A percentile compares a stretch with the other conserved stretches of the same genome.
Evolutionary conservation across 2,797 vertebrate species (phyloP).

Genomic region (Parambassis ranga): DNA sequence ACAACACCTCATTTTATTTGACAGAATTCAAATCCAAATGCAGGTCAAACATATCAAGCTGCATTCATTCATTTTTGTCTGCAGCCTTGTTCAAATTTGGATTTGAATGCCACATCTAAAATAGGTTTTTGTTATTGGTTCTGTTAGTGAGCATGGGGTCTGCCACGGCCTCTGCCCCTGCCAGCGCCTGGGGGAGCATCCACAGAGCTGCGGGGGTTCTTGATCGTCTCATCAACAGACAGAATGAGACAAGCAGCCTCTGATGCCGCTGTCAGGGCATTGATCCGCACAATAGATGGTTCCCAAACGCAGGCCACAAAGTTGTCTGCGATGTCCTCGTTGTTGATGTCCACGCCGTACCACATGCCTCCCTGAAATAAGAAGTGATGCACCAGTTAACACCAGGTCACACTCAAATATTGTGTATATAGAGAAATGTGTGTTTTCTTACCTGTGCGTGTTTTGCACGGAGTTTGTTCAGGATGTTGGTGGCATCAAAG

Average conservation of each 20-base stretch:
- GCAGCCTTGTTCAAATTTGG: neutral
- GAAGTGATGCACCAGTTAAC: neutral
- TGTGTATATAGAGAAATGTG: neutral
- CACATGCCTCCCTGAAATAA: slow-evolving; percentile 87
- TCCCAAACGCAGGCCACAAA: slow-evolving; percentile 93
- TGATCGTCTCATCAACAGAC: slow-evolving; percentile 96
- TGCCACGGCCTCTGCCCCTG: slow-evolving; percentile 84
- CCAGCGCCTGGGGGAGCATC: slow-evolving; percentile 77
- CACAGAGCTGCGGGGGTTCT: slow-evolving; percentile 87
- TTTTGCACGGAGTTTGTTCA: slow-evolving; percentile 95
- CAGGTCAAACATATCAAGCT: neutral
- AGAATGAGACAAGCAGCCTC: slow-evolving; percentile 96
- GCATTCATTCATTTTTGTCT: neutral
- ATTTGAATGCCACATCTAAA: slow-evolving; percentile 30
- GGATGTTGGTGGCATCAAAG: slow-evolving; percentile 97
- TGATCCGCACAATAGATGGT: slow-evolving; percentile 91
- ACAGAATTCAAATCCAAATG: slow-evolving; percentile 37
- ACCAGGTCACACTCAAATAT: neutral
- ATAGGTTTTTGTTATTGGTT: neutral
- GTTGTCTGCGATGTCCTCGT: slow-evolving; percentile 96
- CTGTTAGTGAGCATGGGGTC: slow-evolving; percentile 83
- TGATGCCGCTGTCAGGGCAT: slow-evolving; percentile 91
- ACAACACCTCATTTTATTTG: slow-evolving; percentile 15
- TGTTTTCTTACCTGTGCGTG: slow-evolving; percentile 89
- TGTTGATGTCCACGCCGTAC: slow-evolving; percentile 95